These are phyloP conservation scores for Oryzias dopingdopingensis DNA, from an alignment of 2,797 vertebrate genomes.

Conservation along the genomic window DNA sequence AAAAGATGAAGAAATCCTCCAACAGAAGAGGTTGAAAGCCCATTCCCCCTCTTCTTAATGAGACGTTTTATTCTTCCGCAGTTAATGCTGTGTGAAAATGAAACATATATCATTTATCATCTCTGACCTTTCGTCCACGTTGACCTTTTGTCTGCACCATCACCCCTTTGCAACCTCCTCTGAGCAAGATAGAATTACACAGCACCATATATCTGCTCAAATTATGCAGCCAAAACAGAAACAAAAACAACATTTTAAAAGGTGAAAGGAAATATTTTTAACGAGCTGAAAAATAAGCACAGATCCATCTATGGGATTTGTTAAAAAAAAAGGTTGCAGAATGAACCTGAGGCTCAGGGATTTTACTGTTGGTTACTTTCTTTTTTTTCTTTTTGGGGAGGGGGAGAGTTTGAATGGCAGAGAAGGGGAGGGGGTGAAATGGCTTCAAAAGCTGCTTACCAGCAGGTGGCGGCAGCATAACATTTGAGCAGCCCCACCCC, in stretches of 20 bases:
- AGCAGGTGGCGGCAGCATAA: constrained; percentile 87
- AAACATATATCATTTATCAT: background rate
- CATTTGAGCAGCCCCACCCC: constrained; percentile 82
- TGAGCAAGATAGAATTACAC: constrained; percentile 57
- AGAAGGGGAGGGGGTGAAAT: constrained; percentile 42
- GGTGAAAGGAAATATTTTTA: constrained; percentile 69
- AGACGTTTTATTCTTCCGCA: too few species aligned
- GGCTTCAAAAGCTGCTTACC: constrained; percentile 82
- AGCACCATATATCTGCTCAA: constrained; percentile 42
- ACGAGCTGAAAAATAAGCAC: constrained; percentile 63
- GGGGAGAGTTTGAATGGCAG: constrained; percentile 74
- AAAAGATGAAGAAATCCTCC: constrained; percentile 3
- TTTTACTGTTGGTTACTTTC: constrained; percentile 63
- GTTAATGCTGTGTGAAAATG: too few species aligned
- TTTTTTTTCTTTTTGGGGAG: background rate
- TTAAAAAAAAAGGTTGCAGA: constrained; percentile 19
- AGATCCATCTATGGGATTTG: constrained; percentile 52
- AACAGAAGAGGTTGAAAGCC: background rate
- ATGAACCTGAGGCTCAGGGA: constrained; percentile 39
- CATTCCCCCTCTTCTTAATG: too few species aligned
- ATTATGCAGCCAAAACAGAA: constrained; percentile 30
- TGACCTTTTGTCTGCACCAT: constrained; percentile 44
- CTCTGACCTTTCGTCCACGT: constrained; percentile 4
- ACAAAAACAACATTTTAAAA: constrained; percentile 44
- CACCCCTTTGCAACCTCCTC: constrained; percentile 12